phyloP scores from a whole-genome alignment of 37 sponge, comb jelly and placozoan species.

The Chondrilla cf. caribensis region DNA sequence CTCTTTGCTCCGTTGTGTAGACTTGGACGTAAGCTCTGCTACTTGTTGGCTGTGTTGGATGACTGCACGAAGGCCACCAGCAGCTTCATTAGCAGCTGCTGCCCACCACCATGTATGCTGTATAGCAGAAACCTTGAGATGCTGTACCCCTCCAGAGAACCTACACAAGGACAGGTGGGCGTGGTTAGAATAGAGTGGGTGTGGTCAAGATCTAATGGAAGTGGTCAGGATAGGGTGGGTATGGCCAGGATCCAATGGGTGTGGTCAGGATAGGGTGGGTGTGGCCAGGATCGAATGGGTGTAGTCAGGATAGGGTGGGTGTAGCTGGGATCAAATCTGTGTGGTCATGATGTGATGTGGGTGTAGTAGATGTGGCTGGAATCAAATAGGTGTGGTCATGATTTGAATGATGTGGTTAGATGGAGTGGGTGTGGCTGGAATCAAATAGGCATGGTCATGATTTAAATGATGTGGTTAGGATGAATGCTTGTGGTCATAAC shows the following conservation, averaged over 20 bases:
- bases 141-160: not conserved
- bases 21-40: constrained; percentile 5
- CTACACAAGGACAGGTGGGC: constrained; percentile 7
- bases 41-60: constrained; percentile 4
- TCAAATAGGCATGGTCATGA: too few species aligned
- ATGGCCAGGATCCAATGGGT: constrained; percentile 11
- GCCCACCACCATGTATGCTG: not conserved
- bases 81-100: not conserved
- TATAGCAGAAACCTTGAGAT: not conserved
- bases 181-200: not conserved
- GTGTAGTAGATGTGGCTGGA: too few species aligned
- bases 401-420: too few species aligned
- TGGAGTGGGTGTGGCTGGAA: too few species aligned
- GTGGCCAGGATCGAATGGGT: too few species aligned
- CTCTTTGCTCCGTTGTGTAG: not conserved
- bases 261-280: not conserved
- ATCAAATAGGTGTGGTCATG: not conserved
- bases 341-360: not conserved
- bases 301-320: too few species aligned
- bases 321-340: constrained; percentile 11
- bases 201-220: too few species aligned
- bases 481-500: too few species aligned
- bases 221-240: too few species aligned
- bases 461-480: too few species aligned
- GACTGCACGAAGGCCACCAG: not conserved